phyloP scores from a whole-genome alignment of 1,140 invertebrate species.

The Portunus trituberculatus region DNA sequence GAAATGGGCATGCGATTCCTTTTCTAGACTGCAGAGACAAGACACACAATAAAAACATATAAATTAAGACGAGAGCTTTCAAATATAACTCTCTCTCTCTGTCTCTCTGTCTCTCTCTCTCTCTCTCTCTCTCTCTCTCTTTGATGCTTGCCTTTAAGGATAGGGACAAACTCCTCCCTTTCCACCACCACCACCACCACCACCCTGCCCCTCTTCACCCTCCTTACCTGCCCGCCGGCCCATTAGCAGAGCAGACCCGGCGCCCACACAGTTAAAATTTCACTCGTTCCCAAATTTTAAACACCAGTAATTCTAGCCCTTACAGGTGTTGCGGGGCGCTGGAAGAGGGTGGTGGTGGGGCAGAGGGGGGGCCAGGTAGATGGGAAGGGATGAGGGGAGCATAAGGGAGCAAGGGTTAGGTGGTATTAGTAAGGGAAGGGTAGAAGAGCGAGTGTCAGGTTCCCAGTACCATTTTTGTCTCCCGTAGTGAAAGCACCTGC shows the following conservation, averaged over 20 bases:
- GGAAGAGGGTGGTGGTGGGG: not conserved
- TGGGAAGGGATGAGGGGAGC: not conserved
- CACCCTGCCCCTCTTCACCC: not conserved
- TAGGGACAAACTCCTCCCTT: not conserved
- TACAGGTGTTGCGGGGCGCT: not conserved
- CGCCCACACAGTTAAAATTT: slow-evolving; percentile 28
- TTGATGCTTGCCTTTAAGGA: not conserved
- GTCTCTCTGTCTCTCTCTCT: not conserved
- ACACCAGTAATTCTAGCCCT: not conserved
- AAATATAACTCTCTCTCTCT: not conserved
- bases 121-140: not conserved
- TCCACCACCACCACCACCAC: not conserved
- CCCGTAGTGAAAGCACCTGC: not conserved
- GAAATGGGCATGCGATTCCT: too few relatives aligned
- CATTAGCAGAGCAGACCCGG: not conserved
- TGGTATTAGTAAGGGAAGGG: not conserved
- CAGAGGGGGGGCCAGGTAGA: not conserved
- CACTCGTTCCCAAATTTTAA: slow-evolving; percentile 31
- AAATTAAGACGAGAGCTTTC: too few relatives aligned
- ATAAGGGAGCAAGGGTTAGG: not conserved
- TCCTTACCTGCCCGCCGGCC: not conserved
- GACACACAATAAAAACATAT: too few relatives aligned
- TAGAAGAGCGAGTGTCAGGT: not conserved
- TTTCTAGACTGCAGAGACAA: too few relatives aligned
- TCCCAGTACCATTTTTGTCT: not conserved